These are phyloP conservation scores for Lagopus muta DNA, from an alignment of 2,113 vertebrate species.

Conservation along the genomic window DNA sequence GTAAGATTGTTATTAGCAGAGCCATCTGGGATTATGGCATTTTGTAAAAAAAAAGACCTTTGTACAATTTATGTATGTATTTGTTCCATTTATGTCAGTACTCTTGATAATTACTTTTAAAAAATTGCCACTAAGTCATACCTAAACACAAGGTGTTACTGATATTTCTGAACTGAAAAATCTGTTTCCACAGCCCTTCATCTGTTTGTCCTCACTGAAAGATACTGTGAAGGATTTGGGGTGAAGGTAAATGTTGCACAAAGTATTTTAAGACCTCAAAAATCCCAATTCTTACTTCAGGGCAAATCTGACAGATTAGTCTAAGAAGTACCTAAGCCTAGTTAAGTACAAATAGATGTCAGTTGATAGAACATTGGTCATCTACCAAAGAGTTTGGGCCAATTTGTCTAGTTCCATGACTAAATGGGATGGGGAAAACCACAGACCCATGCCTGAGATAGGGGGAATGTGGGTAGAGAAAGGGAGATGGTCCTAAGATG, in stretches of 20 bases:
- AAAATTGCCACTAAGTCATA: background rate
- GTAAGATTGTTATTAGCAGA: background rate
- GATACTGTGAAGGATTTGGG: background rate
- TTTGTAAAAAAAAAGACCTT: background rate
- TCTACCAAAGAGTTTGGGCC: too few relatives aligned
- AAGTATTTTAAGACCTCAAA: background rate
- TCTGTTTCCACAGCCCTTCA: fast-evolving
- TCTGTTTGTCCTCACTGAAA: background rate
- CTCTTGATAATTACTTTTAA: background rate
- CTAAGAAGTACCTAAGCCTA: background rate
- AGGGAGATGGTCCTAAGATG: too few relatives aligned
- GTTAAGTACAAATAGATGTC: background rate
- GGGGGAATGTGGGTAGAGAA: too few relatives aligned
- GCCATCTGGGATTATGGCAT: background rate
- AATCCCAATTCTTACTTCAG: background rate
- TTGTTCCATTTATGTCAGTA: background rate
- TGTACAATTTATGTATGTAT: background rate
- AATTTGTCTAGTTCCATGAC: too few relatives aligned
- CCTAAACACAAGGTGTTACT: background rate
- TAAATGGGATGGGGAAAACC: too few relatives aligned
- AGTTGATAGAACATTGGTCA: background rate
- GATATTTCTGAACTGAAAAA: background rate
- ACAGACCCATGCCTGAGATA: too few relatives aligned
- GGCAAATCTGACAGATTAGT: background rate
- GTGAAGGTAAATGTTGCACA: background rate